These are phyloP conservation scores for Pampus argenteus DNA, from an alignment of 2,797 vertebrate species.

Conservation along the genomic window DNA sequence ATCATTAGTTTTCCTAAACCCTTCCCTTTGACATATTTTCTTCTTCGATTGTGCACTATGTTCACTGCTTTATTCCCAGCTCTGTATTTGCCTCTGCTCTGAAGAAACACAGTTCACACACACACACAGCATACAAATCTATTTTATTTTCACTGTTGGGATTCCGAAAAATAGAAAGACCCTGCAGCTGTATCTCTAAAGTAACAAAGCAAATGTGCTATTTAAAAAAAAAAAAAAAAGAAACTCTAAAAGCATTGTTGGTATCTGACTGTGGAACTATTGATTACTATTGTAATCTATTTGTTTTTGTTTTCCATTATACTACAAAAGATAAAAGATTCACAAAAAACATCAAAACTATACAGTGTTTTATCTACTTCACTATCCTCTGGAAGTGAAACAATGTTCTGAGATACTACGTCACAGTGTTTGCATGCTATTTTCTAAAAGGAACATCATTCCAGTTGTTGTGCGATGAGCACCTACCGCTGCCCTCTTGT, in stretches of 20 bases:
- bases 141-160: constrained; percentile 43
- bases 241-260: constrained; percentile 18
- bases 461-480: constrained; percentile 44
- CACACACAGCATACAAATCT: constrained; percentile 27
- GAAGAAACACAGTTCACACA: constrained; percentile 36
- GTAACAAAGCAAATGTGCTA: constrained; percentile 29
- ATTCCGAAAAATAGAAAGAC: constrained; percentile 41
- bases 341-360: constrained; percentile 4
- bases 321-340: not conserved
- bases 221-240: constrained; percentile 44
- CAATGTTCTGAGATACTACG: not conserved
- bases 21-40: constrained; percentile 12
- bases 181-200: constrained; percentile 51
- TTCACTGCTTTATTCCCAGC: constrained; percentile 6
- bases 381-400: not conserved
- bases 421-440: constrained; percentile 25
- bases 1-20: constrained; percentile 12
- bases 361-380: constrained; percentile 3
- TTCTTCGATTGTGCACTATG: constrained; percentile 24
- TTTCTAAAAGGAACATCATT: constrained; percentile 40
- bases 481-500: constrained; percentile 46
- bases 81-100: constrained; percentile 36
- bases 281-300: not conserved
- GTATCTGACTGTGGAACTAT: constrained; percentile 27
- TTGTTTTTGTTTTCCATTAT: not conserved